These are phyloP conservation scores for Galago senegalensis DNA, from an alignment of 2,797 vertebrate species.

Conservation along the genomic window DNA sequence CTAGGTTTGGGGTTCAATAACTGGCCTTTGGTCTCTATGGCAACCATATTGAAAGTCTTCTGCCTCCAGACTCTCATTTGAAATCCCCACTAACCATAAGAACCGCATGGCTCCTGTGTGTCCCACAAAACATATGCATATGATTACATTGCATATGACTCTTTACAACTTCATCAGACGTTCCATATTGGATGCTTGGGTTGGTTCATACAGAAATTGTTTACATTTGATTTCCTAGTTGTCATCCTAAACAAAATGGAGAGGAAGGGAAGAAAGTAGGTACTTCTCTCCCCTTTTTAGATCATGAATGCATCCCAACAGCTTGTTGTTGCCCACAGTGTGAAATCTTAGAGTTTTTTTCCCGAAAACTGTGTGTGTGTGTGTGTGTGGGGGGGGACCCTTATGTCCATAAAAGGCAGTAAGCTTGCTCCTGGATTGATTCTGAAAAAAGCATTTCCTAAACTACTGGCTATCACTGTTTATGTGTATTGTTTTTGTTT, in stretches of 20 bases:
- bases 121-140: constrained; percentile 17
- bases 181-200: background rate
- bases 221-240: background rate
- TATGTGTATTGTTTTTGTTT: background rate
- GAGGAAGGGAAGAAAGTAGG: background rate
- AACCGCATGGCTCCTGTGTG: constrained; percentile 29
- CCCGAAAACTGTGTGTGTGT: background rate
- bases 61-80: background rate
- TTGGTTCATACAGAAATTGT: background rate
- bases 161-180: background rate
- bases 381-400: too few relatives aligned
- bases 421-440: background rate
- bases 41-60: background rate
- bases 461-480: background rate
- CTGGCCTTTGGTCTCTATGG: constrained; percentile 58
- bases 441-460: background rate
- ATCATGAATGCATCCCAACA: background rate
- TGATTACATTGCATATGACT: background rate
- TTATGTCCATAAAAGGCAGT: too few relatives aligned
- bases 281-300: background rate
- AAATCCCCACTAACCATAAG: constrained; percentile 16
- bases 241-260: background rate
- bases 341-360: background rate
- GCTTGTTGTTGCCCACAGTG: background rate
- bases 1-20: constrained; percentile 3